phyloP scores from a whole-genome alignment of 2,888 invertebrate species.

The Acanthosepion lycidas region DNA sequence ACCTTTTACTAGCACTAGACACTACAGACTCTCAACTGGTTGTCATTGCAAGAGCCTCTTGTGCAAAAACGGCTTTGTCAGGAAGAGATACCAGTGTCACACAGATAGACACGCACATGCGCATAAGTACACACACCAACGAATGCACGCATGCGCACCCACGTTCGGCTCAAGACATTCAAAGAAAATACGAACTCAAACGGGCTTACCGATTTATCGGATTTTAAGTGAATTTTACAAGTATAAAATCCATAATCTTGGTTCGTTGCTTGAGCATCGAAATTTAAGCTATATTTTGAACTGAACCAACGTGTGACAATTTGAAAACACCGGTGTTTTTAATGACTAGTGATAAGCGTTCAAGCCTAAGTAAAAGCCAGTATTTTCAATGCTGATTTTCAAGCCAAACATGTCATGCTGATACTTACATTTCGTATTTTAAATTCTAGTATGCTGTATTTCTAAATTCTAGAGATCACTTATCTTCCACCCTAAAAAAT shows the following conservation, averaged over 20 bases:
- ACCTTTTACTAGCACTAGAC: neutral
- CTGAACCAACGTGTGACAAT: too few species aligned
- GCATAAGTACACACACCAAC: neutral
- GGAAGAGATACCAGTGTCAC: neutral
- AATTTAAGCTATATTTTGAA: neutral
- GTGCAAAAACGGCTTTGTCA: neutral
- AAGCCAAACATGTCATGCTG: too few species aligned
- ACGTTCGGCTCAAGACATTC: neutral
- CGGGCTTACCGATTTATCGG: neutral
- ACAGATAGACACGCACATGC: neutral
- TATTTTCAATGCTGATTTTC: too few species aligned
- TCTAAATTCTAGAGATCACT: too few species aligned
- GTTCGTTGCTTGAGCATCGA: neutral
- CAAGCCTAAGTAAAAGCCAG: too few species aligned
- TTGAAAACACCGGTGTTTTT: too few species aligned
- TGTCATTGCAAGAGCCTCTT: constrained; percentile 14
- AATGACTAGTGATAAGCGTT: too few species aligned
- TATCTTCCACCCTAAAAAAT: too few species aligned
- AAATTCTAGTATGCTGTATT: too few species aligned
- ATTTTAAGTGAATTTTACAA: neutral
- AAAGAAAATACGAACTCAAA: neutral
- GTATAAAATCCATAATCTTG: neutral
- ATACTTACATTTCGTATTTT: too few species aligned
- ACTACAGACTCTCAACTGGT: neutral
- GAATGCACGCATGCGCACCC: neutral